Base-by-base conservation (phyloP, 1,140 invertebrate species). In the Metopolophium dirhodum region DNA sequence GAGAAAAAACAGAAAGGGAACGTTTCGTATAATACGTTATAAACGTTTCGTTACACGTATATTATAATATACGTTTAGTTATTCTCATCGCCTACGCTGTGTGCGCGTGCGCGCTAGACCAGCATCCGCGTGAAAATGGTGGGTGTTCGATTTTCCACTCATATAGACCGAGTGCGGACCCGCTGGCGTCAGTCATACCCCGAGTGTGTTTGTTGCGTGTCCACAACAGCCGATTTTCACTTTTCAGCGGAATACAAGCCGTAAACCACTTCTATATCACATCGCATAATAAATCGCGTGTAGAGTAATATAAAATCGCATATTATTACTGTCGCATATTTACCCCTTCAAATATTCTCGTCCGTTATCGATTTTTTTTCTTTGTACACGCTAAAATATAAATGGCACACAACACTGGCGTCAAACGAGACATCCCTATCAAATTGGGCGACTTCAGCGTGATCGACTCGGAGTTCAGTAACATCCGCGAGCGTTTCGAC, bases 401-500 rank as follows among this genome's bases (percentile, higher is more conserved):
- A 94, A 94, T 95, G 94, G 94, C 94, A 91, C 91, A 93, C 35
- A 94, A 94, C 94, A 94, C 94, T 95, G 96, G 97, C 96, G 97
- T 97, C 95, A 97, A 97, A 95, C 97, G 97, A 94, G 97, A 98
- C 96, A 98, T 98, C 96, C 98, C 98, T 95, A 98, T 99, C 95
- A 98, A 98, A 95, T 96, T 99, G 95, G 98, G 98, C 94, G 98
- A 99, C 95, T 98, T 98, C 96, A 98, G 97, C 95, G 98, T 99
- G 94, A 98, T 99, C 95, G 99, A 99, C 95, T 98, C 97, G 90
- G 99, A 99, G 96, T 99, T 99, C 96, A 98, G 98, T 94, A 98
- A 97, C 95, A 99, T 99, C 95, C 97, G 98, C 94, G 98, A 99
- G 95, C 96, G 98, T 94, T 99, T 99, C 95, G 99, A 99, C 95